Percentiles rank a stretch among this genome's conserved stretches.
These are phyloP conservation scores for Calliphora vicina DNA, from an alignment of 1,140 invertebrate species.

Conservation along the genomic window DNA sequence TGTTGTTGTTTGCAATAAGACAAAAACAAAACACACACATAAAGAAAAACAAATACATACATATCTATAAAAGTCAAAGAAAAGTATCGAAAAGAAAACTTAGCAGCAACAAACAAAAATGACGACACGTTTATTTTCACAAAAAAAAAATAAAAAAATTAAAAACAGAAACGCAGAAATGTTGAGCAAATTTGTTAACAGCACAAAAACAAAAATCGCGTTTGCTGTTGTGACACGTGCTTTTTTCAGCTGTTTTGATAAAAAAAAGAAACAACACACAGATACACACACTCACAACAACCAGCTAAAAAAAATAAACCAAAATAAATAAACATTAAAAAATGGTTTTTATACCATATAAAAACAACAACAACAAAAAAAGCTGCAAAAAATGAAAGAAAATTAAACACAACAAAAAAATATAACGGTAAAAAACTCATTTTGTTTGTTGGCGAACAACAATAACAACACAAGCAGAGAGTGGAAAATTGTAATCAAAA, in stretches of 20 bases:
- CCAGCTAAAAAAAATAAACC: no score
- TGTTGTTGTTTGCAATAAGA: no score
- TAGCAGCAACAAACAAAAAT: no score
- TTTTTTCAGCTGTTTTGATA: conserved; percentile 58
- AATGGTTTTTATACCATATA: not conserved
- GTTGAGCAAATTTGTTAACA: conserved; percentile 18
- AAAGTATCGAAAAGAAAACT: not conserved
- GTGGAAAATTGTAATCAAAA: conserved; percentile 20
- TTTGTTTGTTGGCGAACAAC: not conserved
- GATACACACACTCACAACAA: not conserved
- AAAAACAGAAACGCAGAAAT: conserved; percentile 19
- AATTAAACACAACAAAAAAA: not conserved
- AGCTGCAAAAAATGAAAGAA: not conserved
- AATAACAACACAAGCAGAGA: not conserved
- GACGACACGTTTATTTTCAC: not conserved
- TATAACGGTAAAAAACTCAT: not conserved
- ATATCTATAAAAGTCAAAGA: no score
- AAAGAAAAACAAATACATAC: no score
- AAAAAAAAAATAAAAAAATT: not conserved
- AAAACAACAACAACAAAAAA: not conserved
- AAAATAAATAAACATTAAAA: no score
- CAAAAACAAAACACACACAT: not conserved
- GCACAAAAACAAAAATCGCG: conserved; percentile 42
- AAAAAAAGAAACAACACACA: not conserved
- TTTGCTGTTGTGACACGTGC: conserved; percentile 57